phyloP scores from a whole-genome alignment of 2,113 vertebrate genomes.

The Fulmarus glacialis region DNA sequence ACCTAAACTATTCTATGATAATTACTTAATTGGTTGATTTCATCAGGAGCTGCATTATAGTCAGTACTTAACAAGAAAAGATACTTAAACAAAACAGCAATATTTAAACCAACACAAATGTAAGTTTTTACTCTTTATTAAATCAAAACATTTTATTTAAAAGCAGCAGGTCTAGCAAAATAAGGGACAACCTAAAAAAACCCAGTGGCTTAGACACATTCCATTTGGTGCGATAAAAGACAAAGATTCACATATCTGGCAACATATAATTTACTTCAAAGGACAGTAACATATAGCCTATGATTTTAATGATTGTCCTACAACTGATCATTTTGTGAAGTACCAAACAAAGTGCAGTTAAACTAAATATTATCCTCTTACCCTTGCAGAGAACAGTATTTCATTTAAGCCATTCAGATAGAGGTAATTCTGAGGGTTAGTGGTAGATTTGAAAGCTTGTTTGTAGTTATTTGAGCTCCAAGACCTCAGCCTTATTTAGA shows the following conservation, averaged over 20 bases:
- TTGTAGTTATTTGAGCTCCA: not conserved
- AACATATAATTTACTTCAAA: constrained; percentile 55
- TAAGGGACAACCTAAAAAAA: not conserved
- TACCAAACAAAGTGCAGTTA: constrained; percentile 47
- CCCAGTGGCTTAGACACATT: not conserved
- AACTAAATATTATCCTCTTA: constrained; percentile 9
- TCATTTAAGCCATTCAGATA: not conserved
- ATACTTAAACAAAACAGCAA: not conserved
- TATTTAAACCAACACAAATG: not conserved
- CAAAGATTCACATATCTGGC: not conserved
- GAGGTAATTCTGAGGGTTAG: not conserved
- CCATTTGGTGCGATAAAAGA: constrained; percentile 53
- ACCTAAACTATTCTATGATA: not conserved
- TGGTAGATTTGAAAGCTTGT: not conserved
- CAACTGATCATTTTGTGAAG: constrained; percentile 61
- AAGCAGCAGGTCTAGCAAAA: not conserved
- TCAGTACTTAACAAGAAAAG: not conserved
- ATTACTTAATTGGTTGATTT: not conserved
- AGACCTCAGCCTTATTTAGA: not conserved
- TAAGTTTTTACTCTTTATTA: not conserved
- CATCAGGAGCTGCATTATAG: not conserved
- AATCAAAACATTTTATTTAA: not conserved
- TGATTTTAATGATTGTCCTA: constrained; percentile 70
- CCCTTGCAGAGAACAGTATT: not conserved
- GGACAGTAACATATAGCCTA: constrained; percentile 39